These are phyloP conservation scores for Phrixothrix hirtus DNA, from an alignment of 2,888 invertebrate species.

Conservation along the genomic window DNA sequence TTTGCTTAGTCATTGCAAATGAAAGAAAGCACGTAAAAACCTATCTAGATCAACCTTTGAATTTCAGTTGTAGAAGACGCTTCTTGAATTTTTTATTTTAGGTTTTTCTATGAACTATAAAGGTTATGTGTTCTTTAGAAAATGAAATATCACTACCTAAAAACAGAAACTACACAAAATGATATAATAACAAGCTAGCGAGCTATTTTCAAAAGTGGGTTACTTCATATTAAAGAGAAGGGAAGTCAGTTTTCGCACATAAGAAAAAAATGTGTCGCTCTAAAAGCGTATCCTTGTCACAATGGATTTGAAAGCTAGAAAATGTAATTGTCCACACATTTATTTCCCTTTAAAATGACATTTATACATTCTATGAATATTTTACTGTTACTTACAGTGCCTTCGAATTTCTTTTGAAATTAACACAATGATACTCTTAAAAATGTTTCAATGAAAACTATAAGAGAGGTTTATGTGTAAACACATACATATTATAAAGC, in stretches of 20 bases:
- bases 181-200: too few species aligned
- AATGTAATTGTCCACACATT: slow-evolving; percentile 13
- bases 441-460: background rate
- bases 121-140: too few species aligned
- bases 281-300: slow-evolving; percentile 16
- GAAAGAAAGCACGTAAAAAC: background rate
- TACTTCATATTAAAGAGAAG: slow-evolving; percentile 5
- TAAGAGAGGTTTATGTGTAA: background rate
- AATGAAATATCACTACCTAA: too few species aligned
- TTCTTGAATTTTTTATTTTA: background rate
- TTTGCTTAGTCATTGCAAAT: background rate
- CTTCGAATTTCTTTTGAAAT: background rate
- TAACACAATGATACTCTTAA: too few species aligned
- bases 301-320: slow-evolving; percentile 9
- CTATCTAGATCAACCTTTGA: background rate
- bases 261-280: slow-evolving; percentile 10
- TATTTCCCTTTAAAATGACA: slow-evolving; percentile 8
- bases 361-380: background rate
- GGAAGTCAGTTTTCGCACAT: slow-evolving; percentile 6
- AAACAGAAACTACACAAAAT: too few species aligned
- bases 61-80: background rate
- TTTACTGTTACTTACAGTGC: background rate
- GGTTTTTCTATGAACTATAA: background rate
- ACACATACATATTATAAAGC: too few species aligned
- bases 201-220: background rate